Conservation (phyloP, 2,888 invertebrate species). For the Pyrrhia umbra region DNA sequence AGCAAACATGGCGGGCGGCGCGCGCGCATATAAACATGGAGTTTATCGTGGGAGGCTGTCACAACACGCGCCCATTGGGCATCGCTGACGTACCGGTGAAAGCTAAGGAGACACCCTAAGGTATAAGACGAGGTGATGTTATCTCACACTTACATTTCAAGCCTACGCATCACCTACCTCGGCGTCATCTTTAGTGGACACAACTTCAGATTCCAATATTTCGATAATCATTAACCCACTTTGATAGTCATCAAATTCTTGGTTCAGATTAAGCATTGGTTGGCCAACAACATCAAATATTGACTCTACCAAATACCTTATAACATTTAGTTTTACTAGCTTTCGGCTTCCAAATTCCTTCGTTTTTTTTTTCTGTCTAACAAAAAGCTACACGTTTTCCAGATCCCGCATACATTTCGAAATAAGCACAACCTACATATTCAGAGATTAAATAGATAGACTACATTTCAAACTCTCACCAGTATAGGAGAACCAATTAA, state of each 20-base stretch:
- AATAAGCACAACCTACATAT: conserved; percentile 19
- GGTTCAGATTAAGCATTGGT: conserved; percentile 48
- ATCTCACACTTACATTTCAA: conserved; percentile 80
- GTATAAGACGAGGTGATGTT: conserved; percentile 80
- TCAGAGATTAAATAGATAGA: conserved; percentile 61
- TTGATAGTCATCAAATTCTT: conserved; percentile 67
- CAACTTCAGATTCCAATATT: conserved; percentile 71
- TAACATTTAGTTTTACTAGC: not conserved
- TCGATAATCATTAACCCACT: conserved; percentile 74
- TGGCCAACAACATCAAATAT: conserved; percentile 43
- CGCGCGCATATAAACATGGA: conserved; percentile 86
- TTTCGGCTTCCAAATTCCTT: conserved; percentile 1
- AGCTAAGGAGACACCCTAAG: conserved; percentile 84
- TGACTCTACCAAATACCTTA: conserved; percentile 24
- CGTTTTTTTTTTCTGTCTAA: not conserved
- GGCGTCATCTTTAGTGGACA: conserved; percentile 68
- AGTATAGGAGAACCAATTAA: conserved; percentile 77
- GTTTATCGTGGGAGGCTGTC: conserved; percentile 90
- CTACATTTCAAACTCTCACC: conserved; percentile 71
- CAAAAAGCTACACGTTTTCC: not conserved
- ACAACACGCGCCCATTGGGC: conserved; percentile 86
- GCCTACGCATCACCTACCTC: conserved; percentile 81
- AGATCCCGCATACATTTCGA: not conserved
- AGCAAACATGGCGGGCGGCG: conserved; percentile 89
- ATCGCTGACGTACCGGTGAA: conserved; percentile 85